Evolutionary conservation across 2,797 vertebrate genomes (phyloP).

Genomic region (Ptychobarbus kaznakovi): DNA sequence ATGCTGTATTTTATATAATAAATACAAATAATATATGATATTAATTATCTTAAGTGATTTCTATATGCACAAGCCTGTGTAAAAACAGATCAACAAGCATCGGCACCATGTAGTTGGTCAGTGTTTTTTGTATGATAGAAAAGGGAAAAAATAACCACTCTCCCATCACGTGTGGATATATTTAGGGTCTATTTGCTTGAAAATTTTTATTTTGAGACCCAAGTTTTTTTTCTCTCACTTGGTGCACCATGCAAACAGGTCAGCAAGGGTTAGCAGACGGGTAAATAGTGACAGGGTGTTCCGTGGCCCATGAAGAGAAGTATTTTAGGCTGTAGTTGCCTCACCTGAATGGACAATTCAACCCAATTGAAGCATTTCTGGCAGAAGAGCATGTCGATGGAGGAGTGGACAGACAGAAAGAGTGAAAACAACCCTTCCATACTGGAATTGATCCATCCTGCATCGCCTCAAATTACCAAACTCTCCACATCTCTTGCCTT

Average conservation of each 20-base stretch:
- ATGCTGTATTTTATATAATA: not conserved
- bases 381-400: constrained; percentile 69
- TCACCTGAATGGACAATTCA: constrained; percentile 78
- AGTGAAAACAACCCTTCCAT: constrained; percentile 71
- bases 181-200: constrained; percentile 80
- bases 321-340: constrained; percentile 75
- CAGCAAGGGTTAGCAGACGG: constrained; percentile 74
- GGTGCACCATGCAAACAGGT: constrained; percentile 76
- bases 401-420: constrained; percentile 62
- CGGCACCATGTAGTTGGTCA: constrained; percentile 15
- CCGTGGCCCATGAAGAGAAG: constrained; percentile 67
- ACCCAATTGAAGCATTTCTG: constrained; percentile 76
- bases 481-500: constrained; percentile 40
- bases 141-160: constrained; percentile 23
- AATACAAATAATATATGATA: not conserved
- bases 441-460: constrained; percentile 77
- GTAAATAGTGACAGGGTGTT: constrained; percentile 79
- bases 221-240: constrained; percentile 66
- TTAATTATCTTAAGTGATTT: not conserved
- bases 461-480: constrained; percentile 67
- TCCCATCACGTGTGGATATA: constrained; percentile 64
- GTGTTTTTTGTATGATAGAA: constrained; percentile 3
- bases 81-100: not conserved
- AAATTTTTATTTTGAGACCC: constrained; percentile 77
- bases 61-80: not conserved